These are phyloP conservation scores for Thamnophis elegans DNA, from an alignment of 2,797 vertebrate genomes.

Conservation along the genomic window DNA sequence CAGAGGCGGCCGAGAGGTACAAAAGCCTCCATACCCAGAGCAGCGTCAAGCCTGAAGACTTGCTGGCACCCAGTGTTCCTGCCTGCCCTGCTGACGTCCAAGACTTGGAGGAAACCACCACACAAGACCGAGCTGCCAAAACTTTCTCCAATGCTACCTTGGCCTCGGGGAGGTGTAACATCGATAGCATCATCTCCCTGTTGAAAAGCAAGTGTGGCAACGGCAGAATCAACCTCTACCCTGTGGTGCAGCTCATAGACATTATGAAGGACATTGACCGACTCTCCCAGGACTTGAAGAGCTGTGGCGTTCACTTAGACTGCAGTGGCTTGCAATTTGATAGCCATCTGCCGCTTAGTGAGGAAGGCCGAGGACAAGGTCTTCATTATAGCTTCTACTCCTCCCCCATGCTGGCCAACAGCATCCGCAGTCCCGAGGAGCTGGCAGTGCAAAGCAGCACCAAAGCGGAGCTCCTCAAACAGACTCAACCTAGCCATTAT, in stretches of 20 bases:
- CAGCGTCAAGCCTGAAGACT: constrained; percentile 65
- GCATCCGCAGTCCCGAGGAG: constrained; percentile 86
- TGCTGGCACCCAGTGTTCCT: constrained; percentile 23
- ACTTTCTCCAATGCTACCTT: constrained; percentile 67
- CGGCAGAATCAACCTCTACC: constrained; percentile 76
- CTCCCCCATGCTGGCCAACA: constrained; percentile 86
- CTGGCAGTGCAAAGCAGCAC: constrained; percentile 66
- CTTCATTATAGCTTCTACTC: constrained; percentile 86
- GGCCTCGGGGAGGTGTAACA: constrained; percentile 64
- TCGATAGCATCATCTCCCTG: constrained; percentile 69
- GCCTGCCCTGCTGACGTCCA: constrained; percentile 59
- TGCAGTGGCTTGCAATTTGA: constrained; percentile 74
- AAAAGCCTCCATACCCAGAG: constrained; percentile 57
- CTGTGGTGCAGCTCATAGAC: constrained; percentile 77
- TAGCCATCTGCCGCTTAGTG: constrained; percentile 66
- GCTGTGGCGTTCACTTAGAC: constrained; percentile 85
- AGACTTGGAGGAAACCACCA: constrained; percentile 55
- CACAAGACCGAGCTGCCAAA: constrained; percentile 57
- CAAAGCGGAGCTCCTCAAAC: constrained; percentile 66
- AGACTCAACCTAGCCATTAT: constrained; percentile 33
- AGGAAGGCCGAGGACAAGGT: constrained; percentile 68
- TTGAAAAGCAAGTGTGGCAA: constrained; percentile 75
- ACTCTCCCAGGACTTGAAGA: constrained; percentile 86
- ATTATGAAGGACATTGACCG: constrained; percentile 87
- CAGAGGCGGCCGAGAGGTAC: constrained; percentile 71